Percentiles rank a stretch among this genome's conserved stretches.
Evolutionary conservation across 2,797 vertebrate species (phyloP).

Genomic region (Hypotaenidia okinawae): DNA sequence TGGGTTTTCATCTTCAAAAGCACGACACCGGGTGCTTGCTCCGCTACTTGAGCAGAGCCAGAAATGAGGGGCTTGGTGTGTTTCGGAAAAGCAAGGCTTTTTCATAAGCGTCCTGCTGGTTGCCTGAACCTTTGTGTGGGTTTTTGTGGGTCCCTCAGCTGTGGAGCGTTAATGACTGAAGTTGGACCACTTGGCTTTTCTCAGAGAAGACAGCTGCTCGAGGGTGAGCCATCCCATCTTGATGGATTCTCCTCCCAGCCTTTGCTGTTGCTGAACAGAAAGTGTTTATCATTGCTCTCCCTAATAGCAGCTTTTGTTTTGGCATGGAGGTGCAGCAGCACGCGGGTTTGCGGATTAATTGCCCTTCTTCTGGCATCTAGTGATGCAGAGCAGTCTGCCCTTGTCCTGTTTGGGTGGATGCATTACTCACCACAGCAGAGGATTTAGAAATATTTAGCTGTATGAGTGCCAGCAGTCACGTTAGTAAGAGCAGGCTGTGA

Average conservation of each 20-base stretch:
- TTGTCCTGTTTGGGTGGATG: background rate
- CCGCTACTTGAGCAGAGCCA: background rate
- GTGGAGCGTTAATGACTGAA: background rate
- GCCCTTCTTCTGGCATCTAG: background rate
- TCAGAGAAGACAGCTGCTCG: background rate
- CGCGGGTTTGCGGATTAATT: background rate
- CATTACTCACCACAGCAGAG: background rate
- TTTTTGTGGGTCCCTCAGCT: background rate
- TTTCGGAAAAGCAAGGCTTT: background rate
- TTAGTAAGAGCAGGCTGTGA: background rate
- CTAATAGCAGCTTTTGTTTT: conserved; percentile 1
- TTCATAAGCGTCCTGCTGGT: background rate
- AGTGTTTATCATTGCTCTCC: background rate
- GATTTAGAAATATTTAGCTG: background rate
- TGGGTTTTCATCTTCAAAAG: background rate
- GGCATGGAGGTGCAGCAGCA: background rate
- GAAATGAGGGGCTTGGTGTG: fast-evolving
- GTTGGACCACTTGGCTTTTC: background rate
- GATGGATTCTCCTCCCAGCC: background rate
- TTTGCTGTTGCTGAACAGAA: background rate
- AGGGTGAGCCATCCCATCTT: background rate
- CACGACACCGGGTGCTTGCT: fast-evolving
- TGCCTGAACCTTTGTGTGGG: background rate
- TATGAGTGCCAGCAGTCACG: background rate
- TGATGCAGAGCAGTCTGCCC: background rate